Conservation (phyloP, 2,888 invertebrate species). For the Erebia aethiops region DNA sequence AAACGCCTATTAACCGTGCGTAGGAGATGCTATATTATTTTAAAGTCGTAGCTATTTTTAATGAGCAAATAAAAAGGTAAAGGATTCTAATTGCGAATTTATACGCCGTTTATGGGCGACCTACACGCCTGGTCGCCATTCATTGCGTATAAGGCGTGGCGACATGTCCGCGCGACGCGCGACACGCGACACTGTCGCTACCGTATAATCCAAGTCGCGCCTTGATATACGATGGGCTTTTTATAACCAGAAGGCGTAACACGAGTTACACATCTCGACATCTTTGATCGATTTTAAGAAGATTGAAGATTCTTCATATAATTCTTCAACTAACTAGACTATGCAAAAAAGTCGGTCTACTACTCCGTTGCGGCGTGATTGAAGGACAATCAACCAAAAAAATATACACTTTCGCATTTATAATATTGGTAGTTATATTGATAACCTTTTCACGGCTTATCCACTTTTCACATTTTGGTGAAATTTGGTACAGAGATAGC, state of each 20-base stretch:
- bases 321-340: too few relatives aligned
- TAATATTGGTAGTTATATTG: too few relatives aligned
- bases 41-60: conserved; percentile 31
- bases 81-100: conserved; percentile 39
- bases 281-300: too few relatives aligned
- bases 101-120: conserved; percentile 37
- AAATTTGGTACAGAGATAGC: too few relatives aligned
- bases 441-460: too few relatives aligned
- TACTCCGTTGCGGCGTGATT: too few relatives aligned
- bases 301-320: too few relatives aligned
- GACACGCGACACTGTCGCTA: conserved; percentile 49
- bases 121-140: conserved; percentile 51
- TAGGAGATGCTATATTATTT: conserved; percentile 1
- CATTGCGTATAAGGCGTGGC: conserved; percentile 62
- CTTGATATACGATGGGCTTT: conserved; percentile 44
- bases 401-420: too few relatives aligned
- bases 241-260: background rate
- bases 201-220: conserved; percentile 42
- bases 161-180: conserved; percentile 54
- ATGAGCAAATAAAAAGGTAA: conserved; percentile 35
- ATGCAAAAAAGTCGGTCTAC: too few relatives aligned
- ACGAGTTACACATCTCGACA: background rate
- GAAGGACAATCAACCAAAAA: too few relatives aligned
- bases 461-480: too few relatives aligned
- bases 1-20: background rate